Base-by-base conservation (phyloP, 2,113 vertebrate genomes). In the Pao palembangensis region DNA sequence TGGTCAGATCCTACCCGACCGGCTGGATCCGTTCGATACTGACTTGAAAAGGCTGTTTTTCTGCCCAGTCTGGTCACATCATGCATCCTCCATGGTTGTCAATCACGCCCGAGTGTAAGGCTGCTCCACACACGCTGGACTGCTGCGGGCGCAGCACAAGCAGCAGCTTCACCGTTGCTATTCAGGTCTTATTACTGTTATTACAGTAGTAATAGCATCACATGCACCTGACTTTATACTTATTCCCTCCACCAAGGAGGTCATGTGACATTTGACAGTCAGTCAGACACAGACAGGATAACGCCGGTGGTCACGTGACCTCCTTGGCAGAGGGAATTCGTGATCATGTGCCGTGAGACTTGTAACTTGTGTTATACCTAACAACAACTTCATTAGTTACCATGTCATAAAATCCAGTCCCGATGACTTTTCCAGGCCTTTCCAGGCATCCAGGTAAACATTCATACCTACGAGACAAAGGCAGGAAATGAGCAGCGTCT, bases 51-150 rank as follows among this genome's bases (percentile, higher is more conserved):
- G 92, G 92, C 55, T 92, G 92, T 80, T 93, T 93, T 95, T 78
- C 93, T 91, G 79, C 96, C 96, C 79, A 96, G 91, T 75, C 97
- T 90, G 13, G 94, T 98, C 78, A 99, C 87, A 73, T 99, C 52
- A 99, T 88, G 96, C 97, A 99, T 64, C 97, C 97, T 50, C 97
- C 97, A 60, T 98, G 94, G 51, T 96, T 93, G 73, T 98, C 95
- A 76, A 99, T 92, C 49, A 99, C 88, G 20, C 95, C 96, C 60
- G 94, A 90, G 85, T 99, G 96, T 78, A 99, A 89, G 1, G 84
- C 96, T 52, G 93, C 93, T 85, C 91, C 93, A 75, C 97, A 99
- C 71, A 99, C 92, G 75, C 96, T 98, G 67, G 97, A 98, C 94
- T 98, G 97, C 97, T 99, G 80, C 44, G 76, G 47, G n/a, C 46